Evolutionary conservation across 2,888 invertebrate genomes (phyloP).

Genomic region (Hirtodrosophila duncani): DNA sequence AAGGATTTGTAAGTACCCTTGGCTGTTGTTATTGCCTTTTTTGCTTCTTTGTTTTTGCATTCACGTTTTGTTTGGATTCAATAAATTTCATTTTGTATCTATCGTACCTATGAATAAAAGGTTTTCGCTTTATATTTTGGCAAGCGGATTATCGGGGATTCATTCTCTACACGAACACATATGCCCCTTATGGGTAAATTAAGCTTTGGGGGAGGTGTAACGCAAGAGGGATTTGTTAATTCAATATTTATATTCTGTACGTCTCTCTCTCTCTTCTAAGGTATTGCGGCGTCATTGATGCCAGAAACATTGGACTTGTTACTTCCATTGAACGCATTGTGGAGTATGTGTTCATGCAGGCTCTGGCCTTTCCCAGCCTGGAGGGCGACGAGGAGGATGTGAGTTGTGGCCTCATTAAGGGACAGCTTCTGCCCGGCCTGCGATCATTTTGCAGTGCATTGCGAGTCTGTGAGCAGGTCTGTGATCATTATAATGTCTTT

Average conservation of each 20-base stretch:
- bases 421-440: slow-evolving; percentile 88
- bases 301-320: slow-evolving; percentile 87
- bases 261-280: slow-evolving; percentile 66
- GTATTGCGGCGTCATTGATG: slow-evolving; percentile 90
- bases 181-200: neutral
- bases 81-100: slow-evolving; percentile 22
- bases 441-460: slow-evolving; percentile 93
- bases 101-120: slow-evolving; percentile 24
- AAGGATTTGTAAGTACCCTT: slow-evolving; percentile 84
- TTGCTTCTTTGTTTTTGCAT: neutral
- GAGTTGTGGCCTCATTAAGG: slow-evolving; percentile 89
- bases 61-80: slow-evolving; percentile 31
- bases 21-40: slow-evolving; percentile 1
- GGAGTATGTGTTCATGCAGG: slow-evolving; percentile 94
- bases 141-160: slow-evolving; percentile 33
- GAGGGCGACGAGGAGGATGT: slow-evolving; percentile 90
- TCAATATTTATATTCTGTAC: slow-evolving; percentile 32
- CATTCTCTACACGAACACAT: neutral
- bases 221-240: slow-evolving; percentile 38
- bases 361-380: slow-evolving; percentile 87
- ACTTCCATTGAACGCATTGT: slow-evolving; percentile 92
- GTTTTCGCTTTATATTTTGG: slow-evolving; percentile 30
- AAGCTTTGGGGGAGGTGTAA: no score
- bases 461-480: slow-evolving; percentile 91
- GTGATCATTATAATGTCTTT: slow-evolving; percentile 87